Conservation (phyloP, 2,888 invertebrate species). For the Dasypogon diadema region DNA sequence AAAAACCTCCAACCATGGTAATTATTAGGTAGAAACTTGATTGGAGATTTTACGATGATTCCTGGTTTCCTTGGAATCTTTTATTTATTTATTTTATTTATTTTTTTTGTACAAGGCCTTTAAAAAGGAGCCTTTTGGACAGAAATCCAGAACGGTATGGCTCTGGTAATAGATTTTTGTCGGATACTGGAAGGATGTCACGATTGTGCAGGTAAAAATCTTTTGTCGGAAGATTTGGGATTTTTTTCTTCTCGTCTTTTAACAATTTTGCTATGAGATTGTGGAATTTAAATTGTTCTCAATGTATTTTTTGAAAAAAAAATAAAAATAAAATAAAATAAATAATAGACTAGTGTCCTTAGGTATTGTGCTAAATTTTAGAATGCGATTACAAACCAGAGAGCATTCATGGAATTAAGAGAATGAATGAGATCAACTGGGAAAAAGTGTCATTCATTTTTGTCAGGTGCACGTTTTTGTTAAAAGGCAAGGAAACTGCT, state of each 20-base stretch:
- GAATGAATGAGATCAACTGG: no score
- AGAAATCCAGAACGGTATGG: not conserved
- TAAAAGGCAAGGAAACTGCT: no score
- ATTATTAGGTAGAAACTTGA: conserved; percentile 50
- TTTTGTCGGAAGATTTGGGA: not conserved
- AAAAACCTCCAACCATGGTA: conserved; percentile 46
- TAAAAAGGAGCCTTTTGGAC: not conserved
- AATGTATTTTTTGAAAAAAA: no score
- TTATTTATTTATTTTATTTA: not conserved
- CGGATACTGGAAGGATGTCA: conserved; percentile 1
- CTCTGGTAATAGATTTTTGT: not conserved
- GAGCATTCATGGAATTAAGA: no score
- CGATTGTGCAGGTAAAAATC: not conserved
- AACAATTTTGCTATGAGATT: no score
- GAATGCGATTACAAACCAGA: no score
- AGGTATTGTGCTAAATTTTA: no score
- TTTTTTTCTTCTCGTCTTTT: not conserved
- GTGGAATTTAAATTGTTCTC: no score
- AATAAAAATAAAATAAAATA: no score
- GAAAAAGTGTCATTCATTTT: no score
- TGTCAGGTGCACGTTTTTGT: no score
- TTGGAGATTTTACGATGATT: conserved; percentile 39
- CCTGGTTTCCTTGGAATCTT: not conserved
- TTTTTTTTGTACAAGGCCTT: not conserved
- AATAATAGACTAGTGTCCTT: no score